Base-by-base conservation (phyloP, 2,888 invertebrate genomes). In the Mythimna albipuncta region DNA sequence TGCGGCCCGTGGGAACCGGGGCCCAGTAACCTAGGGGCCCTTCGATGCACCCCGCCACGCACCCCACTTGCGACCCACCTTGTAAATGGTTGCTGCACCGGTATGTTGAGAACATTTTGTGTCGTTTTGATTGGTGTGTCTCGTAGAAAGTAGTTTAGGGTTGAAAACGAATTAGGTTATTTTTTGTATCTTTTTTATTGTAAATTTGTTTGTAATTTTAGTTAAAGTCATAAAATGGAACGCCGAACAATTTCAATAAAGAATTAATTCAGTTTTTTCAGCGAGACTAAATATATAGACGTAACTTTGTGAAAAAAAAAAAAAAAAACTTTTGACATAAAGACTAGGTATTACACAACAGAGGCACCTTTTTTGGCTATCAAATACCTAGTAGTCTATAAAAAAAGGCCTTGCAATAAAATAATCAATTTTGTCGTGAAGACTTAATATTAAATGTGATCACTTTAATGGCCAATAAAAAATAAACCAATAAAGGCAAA, bases 1-100 rank as follows among this genome's bases (percentile, higher is more conserved):
- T 79, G 76, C 58, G 64, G 64, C 74, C 72, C 87, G 87, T 88
- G 87, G 86, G 87, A 88, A 88, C 82, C 7, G n/a, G 11, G 58
- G 61, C 59, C 67, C 55, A 35, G 55, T 19, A 58, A 13, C 26
- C 67, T 75, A 67, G 62, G 57, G 61, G 81, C 85, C 88, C 84
- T 77, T 71, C 68, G 44, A 61, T 63, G 62, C 79, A 71, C 79
- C 78, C 79, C 38, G 62, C 65, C 69, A 77, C 70, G 74, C 80
- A 82, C 87, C 84, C 79, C 65, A 81, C 79, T 72, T 73, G 75
- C 64, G 79, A 69, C 79, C 75, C 77, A 80, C 72, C 84, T 85
- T 81, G 80, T 85, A 82, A 82, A 80, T 76, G 75, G 76, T 73
- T 74, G 66, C 71, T 79, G 71, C 81, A 79, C 68, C 71, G 87